Evolutionary conservation across 2,888 invertebrate genomes (phyloP).

Genomic region (Pammene fasciana): DNA sequence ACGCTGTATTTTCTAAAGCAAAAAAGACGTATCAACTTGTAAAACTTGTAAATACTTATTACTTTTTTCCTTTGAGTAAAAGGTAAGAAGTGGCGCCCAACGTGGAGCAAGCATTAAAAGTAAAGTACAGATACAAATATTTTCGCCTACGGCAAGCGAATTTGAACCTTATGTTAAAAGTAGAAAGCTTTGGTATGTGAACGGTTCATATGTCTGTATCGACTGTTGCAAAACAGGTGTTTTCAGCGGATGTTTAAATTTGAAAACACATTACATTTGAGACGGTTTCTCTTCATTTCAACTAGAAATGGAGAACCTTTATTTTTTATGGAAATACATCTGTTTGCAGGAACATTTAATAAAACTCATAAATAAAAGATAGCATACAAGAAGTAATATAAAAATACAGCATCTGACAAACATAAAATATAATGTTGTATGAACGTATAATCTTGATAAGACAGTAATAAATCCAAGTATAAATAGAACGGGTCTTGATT

Average conservation of each 20-base stretch:
- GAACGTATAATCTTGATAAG: too few relatives aligned
- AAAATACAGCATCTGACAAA: neutral
- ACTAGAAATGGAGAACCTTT: too few relatives aligned
- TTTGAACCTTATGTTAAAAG: neutral
- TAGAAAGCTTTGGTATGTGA: neutral
- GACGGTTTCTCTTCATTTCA: neutral
- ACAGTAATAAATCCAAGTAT: too few relatives aligned
- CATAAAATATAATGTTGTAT: too few relatives aligned
- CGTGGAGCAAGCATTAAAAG: neutral
- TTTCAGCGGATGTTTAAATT: neutral
- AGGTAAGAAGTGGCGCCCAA: slow-evolving; percentile 13
- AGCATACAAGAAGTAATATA: too few relatives aligned
- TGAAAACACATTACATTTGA: neutral
- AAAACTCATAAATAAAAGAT: too few relatives aligned
- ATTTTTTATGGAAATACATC: too few relatives aligned
- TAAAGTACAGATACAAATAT: neutral
- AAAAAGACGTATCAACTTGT: neutral
- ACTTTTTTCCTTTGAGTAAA: slow-evolving; percentile 2
- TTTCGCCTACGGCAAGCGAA: neutral
- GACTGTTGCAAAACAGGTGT: neutral
- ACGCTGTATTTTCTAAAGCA: neutral
- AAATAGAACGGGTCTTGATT: too few relatives aligned
- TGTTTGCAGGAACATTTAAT: too few relatives aligned
- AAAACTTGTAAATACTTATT: neutral
- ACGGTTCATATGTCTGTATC: neutral